phyloP scores from a whole-genome alignment of 2,113 vertebrate genomes.

The Mormoops blainvillei region DNA sequence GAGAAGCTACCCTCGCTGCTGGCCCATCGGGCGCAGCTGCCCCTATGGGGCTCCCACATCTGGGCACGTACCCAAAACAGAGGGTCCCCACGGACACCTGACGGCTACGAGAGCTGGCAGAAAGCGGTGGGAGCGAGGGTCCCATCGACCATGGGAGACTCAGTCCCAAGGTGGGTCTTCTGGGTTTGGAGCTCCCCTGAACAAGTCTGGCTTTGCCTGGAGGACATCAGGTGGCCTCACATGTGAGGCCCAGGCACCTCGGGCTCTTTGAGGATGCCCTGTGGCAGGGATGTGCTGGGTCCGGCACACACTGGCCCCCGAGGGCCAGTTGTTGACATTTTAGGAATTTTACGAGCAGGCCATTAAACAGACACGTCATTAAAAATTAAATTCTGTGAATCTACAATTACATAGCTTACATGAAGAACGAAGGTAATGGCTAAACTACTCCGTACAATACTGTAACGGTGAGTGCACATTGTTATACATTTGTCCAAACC shows the following conservation, averaged over 20 bases:
- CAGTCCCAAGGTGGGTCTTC: neutral
- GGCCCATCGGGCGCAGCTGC: neutral
- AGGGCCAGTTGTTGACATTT: neutral
- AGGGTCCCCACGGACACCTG: fast-evolving
- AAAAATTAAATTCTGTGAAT: neutral
- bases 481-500: neutral
- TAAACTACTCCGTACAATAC: fast-evolving
- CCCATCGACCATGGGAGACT: fast-evolving
- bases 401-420: neutral
- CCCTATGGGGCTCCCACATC: neutral
- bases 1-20: neutral
- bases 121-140: neutral
- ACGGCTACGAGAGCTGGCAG: neutral
- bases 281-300: neutral
- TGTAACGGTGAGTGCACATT: fast-evolving
- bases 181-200: neutral
- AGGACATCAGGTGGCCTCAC: fast-evolving
- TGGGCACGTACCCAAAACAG: neutral
- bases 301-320: fast-evolving
- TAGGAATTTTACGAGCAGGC: neutral
- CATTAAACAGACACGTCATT: neutral
- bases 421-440: neutral
- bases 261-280: neutral
- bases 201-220: neutral
- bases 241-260: fast-evolving